These are phyloP conservation scores for Drosophila kokeensis DNA, from an alignment of 2,888 invertebrate species.

Conservation along the genomic window DNA sequence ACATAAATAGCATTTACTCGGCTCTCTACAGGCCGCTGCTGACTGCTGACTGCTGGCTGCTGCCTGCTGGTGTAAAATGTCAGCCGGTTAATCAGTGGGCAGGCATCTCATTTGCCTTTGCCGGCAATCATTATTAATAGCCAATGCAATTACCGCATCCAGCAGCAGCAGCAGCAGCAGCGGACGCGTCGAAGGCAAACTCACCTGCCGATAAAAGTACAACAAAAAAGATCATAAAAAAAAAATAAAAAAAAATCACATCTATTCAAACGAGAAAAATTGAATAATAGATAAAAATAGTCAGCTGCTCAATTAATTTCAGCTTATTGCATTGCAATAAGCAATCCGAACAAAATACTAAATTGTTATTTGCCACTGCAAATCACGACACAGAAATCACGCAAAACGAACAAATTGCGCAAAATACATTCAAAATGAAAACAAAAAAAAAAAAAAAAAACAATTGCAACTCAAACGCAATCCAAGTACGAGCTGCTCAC, in stretches of 20 bases:
- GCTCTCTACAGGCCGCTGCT: neutral
- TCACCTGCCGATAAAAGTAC: conserved; percentile 55
- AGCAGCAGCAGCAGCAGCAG: conserved; percentile 61
- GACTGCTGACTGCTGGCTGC: neutral
- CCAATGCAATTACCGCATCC: conserved; percentile 59
- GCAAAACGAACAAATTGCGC: conserved; percentile 74
- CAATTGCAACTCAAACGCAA: neutral
- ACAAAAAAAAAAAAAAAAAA: conserved; percentile 13
- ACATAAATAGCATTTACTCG: conserved; percentile 71
- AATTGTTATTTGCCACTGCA: conserved; percentile 71
- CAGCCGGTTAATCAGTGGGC: conserved; percentile 71
- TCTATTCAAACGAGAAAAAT: conserved; percentile 20
- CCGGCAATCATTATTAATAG: conserved; percentile 76
- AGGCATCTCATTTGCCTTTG: conserved; percentile 59
- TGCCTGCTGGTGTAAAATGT: conserved; percentile 60
- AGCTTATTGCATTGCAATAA: conserved; percentile 58
- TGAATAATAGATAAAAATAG: conserved; percentile 61
- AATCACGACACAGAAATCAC: conserved; percentile 75
- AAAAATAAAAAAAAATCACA: conserved; percentile 14
- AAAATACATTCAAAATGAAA: conserved; percentile 74
- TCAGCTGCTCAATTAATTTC: conserved; percentile 72
- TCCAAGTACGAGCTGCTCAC: conserved; percentile 32
- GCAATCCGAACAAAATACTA: conserved; percentile 31
- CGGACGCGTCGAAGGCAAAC: conserved; percentile 48
- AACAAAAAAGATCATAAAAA: conserved; percentile 20